Conservation (phyloP, 2,113 vertebrate species). For the Peromyscus leucopus region DNA sequence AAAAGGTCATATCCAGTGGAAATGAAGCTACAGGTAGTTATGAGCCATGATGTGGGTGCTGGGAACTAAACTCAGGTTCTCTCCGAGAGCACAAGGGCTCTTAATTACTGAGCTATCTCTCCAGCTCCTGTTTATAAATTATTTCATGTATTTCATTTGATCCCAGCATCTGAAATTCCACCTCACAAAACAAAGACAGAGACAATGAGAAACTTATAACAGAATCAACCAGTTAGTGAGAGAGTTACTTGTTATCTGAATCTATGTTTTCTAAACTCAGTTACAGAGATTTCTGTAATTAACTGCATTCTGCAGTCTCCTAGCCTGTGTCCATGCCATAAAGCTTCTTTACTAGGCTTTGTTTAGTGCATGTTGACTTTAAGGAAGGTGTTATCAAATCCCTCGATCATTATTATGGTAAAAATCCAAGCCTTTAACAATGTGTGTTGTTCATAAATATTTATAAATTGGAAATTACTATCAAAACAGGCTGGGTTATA, state of each 20-base stretch:
- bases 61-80: not conserved
- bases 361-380: not conserved
- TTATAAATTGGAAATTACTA: slow-evolving; percentile 56
- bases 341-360: not conserved
- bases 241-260: not conserved
- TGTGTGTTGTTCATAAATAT: slow-evolving; percentile 51
- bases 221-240: not conserved
- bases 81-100: not conserved
- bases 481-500: not conserved
- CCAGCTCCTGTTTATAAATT: not conserved
- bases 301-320: not conserved
- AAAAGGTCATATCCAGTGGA: not conserved
- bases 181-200: not conserved
- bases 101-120: not conserved
- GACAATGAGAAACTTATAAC: not conserved
- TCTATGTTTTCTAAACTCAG: not conserved
- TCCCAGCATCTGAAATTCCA: not conserved
- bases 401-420: not conserved
- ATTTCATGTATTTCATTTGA: not conserved
- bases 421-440: slow-evolving; percentile 44
- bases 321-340: not conserved
- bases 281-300: not conserved
- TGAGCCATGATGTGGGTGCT: not conserved
- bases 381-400: slow-evolving; percentile 4
- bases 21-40: too few species aligned